phyloP scores from a whole-genome alignment of 1,140 invertebrate species.

The Trissolcus basalis region DNA sequence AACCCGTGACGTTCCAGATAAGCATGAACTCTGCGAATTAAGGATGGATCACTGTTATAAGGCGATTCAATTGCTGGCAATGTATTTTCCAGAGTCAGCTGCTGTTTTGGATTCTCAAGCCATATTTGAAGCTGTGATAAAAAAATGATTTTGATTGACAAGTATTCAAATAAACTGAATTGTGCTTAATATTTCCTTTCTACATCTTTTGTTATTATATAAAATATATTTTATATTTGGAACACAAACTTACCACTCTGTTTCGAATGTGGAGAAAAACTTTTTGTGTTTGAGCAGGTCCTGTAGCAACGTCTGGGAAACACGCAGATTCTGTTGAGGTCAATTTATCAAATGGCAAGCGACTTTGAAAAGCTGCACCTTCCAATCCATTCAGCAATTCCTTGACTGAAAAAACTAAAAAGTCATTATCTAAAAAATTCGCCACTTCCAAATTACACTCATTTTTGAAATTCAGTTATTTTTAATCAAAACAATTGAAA shows the following conservation, averaged over 20 bases:
- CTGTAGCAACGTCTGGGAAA: conserved; percentile 92
- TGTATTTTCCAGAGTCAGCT: conserved; percentile 89
- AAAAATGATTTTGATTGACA: too few species aligned
- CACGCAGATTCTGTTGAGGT: conserved; percentile 94
- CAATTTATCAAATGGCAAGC: conserved; percentile 96
- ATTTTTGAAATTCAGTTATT: too few species aligned
- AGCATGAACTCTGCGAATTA: conserved; percentile 91
- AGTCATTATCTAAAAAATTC: too few species aligned
- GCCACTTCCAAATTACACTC: too few species aligned
- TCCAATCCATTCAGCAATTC: conserved; percentile 82
- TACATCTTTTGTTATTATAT: too few species aligned
- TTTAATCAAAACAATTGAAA: too few species aligned
- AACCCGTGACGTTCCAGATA: conserved; percentile 97
- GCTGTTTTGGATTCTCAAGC: conserved; percentile 96
- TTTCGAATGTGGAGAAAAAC: conserved; percentile 96
- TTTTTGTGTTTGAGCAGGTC: conserved; percentile 88
- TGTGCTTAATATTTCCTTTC: too few species aligned
- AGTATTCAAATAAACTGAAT: too few species aligned
- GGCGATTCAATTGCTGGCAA: conserved; percentile 90
- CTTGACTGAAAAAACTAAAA: conserved; percentile 56
- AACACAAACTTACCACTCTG: conserved; percentile 87
- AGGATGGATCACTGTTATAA: conserved; percentile 91
- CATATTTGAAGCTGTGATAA: conserved; percentile 89
- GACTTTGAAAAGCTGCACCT: conserved; percentile 94
- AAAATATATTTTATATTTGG: too few species aligned